Percentiles rank a stretch among this genome's conserved stretches.
Conservation (phyloP, 1,140 invertebrate genomes). For the Halictus rubicundus region DNA sequence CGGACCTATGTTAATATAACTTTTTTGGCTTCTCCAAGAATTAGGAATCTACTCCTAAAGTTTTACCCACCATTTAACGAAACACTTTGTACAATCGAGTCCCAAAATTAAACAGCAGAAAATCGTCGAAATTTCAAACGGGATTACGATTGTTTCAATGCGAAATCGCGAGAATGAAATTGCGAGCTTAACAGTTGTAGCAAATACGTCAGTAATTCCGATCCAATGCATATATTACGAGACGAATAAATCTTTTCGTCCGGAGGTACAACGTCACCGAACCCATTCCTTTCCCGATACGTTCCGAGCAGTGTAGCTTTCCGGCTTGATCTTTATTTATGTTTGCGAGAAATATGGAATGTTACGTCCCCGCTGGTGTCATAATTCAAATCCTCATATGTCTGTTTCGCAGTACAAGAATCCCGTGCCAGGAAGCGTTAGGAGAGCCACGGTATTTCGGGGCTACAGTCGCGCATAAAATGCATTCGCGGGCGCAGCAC, state of each 20-base stretch:
- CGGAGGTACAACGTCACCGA: slow-evolving; percentile 8
- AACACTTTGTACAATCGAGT: too few species aligned
- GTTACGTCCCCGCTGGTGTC: slow-evolving; percentile 23
- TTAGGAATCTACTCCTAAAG: too few species aligned
- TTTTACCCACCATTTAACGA: too few species aligned
- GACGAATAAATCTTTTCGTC: slow-evolving; percentile 22
- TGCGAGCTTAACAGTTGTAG: neutral
- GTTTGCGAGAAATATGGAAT: slow-evolving; percentile 41
- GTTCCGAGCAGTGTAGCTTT: slow-evolving; percentile 15
- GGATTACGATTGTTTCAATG: too few species aligned
- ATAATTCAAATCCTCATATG: slow-evolving; percentile 48
- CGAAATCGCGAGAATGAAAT: too few species aligned
- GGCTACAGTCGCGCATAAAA: neutral
- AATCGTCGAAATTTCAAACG: too few species aligned
- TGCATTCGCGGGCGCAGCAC: neutral
- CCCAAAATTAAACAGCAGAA: too few species aligned
- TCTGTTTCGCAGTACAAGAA: slow-evolving; percentile 7
- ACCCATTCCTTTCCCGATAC: slow-evolving; percentile 41
- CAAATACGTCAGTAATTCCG: neutral
- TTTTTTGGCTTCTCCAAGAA: too few species aligned
- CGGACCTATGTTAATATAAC: too few species aligned
- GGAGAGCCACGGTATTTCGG: neutral
- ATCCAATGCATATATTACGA: neutral
- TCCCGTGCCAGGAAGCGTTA: neutral
- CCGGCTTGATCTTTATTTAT: slow-evolving; percentile 59